These are phyloP conservation scores for Ceraclea dissimilis DNA, from an alignment of 2,888 invertebrate genomes.

Conservation along the genomic window DNA sequence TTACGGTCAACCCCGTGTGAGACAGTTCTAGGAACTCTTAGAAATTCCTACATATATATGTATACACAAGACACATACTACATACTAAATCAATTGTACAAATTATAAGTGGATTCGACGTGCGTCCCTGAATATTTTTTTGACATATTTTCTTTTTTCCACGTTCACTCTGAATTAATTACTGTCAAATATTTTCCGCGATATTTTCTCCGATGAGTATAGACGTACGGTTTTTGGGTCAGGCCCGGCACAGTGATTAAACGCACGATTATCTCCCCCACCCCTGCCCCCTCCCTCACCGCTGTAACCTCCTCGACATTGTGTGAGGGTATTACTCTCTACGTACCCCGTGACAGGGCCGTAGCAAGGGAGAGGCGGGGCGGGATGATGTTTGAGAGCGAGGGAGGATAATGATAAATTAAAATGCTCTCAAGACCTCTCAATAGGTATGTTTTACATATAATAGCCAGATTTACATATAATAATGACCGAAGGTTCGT, in stretches of 20 bases:
- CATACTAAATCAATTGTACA: no score
- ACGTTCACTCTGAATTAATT: constrained; percentile 3
- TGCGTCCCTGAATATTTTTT: not conserved
- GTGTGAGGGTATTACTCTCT: not conserved
- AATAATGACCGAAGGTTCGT: no score
- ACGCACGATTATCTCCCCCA: not conserved
- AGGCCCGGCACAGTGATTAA: constrained; percentile 1
- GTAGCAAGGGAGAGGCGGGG: not conserved
- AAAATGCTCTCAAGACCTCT: not conserved
- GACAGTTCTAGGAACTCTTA: no score
- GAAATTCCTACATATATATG: no score
- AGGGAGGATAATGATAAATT: not conserved
- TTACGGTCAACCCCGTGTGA: no score
- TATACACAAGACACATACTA: no score
- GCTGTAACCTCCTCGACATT: not conserved
- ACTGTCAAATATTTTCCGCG: constrained; percentile 8
- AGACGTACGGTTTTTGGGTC: constrained; percentile 2
- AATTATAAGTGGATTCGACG: no score
- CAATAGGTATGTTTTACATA: no score
- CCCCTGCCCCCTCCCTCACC: not conserved
- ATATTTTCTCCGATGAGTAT: not conserved
- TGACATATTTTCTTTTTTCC: not conserved
- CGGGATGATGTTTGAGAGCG: not conserved
- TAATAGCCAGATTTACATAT: no score
- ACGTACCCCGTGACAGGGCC: not conserved